Base-by-base conservation (phyloP, 2,888 invertebrate genomes). In the Lithophane ornitopus region DNA sequence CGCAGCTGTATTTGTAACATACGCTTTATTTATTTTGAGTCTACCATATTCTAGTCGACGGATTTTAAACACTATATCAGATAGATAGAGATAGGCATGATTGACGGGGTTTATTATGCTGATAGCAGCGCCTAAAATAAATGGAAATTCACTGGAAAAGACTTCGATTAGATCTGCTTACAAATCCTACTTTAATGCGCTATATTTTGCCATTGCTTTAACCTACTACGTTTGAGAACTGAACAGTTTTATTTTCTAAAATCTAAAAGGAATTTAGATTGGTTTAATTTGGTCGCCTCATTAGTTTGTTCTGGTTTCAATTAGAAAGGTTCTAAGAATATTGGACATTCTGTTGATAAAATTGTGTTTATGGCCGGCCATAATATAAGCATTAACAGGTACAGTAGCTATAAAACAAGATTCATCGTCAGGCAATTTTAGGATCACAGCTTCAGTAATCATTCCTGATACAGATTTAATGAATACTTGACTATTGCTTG, bases 121-220 rank as follows among this genome's bases (percentile, higher is more conserved):
- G 70, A 68, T 82, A 76, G 49, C 76, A 49, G 39, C 12, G 16
- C 3, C 56, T 61, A 62, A 81, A 81, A 74, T 58, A 41, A 65
- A 81, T 81, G 66, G 76, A 85, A 81, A 81, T 69, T 46, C 2
- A 84, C 59, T 1, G 68, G 65, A 22, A 74, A 68, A 65, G n/a
- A 0, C 9, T 69, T 52, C 22, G 59, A 70, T 63, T 67, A 72
- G 44, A 59, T 46, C 14, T 63, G 58, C 12, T 49, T 63, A 14
- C 2, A 49, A 61, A 70, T 63, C 46, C 14, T 61, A 49, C 19
- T n/a, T 14, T 26, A 16, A 19, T 26, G 16, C 22, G n/a, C 14
- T 67, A 14, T 61, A 46, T 52, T 68, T 69, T 56, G 49, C 22
- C 41, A 44, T 49, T 22, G 22, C 49, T 22, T 54, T 9, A 61